These are phyloP conservation scores for Polypterus bichir DNA, from an alignment of 2,113 vertebrate genomes.

Conservation along the genomic window DNA sequence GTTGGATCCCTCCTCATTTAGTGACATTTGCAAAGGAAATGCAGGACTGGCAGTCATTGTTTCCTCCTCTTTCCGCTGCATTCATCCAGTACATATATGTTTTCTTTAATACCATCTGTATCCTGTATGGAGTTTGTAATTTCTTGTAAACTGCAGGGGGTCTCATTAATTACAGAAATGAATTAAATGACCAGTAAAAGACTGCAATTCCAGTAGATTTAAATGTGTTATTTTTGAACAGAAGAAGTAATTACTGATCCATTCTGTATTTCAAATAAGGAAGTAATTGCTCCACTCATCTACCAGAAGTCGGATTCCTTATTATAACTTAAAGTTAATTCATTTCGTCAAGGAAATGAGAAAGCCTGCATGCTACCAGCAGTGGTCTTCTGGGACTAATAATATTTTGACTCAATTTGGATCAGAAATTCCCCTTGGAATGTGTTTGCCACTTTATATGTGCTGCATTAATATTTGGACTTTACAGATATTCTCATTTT, in stretches of 20 bases:
- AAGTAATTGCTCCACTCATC: constrained; percentile 33
- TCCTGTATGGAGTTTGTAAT: constrained; percentile 16
- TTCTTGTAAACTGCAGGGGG: constrained; percentile 25
- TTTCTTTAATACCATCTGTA: constrained; percentile 18
- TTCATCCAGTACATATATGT: constrained; percentile 17
- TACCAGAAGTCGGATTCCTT: constrained; percentile 29
- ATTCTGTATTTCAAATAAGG: constrained; percentile 35
- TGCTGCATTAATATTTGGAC: background rate
- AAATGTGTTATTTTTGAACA: constrained; percentile 34
- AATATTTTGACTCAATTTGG: constrained; percentile 20
- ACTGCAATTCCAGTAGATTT: constrained; percentile 33
- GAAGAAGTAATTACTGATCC: constrained; percentile 42
- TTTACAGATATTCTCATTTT: background rate
- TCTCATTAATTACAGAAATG: constrained; percentile 43
- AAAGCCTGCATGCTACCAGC: constrained; percentile 29
- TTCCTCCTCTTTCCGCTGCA: constrained; percentile 23
- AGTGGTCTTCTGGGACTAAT: constrained; percentile 37
- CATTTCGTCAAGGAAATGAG: constrained; percentile 39
- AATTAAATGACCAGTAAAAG: constrained; percentile 34
- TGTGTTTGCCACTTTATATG: background rate
- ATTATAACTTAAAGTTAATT: constrained; percentile 49
- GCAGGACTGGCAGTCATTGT: constrained; percentile 27
- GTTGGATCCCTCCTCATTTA: constrained; percentile 27
- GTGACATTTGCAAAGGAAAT: constrained; percentile 40
- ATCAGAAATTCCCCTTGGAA: constrained; percentile 19